A percentile compares a stretch with the other conserved stretches of the same genome.
Evolutionary conservation across 2,113 vertebrate genomes (phyloP).

Genomic region (Lontra canadensis): DNA sequence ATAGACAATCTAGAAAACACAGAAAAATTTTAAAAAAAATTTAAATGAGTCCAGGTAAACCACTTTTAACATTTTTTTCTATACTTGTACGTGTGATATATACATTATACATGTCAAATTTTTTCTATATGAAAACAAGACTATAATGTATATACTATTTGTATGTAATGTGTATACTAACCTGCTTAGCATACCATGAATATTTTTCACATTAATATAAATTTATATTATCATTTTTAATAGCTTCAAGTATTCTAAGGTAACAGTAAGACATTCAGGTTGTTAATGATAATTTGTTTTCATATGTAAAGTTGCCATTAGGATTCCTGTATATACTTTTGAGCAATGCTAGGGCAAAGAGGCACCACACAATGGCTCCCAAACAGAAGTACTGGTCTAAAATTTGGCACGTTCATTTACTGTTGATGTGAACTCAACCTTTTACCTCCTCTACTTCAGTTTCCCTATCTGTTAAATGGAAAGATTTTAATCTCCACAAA

Average conservation of each 20-base stretch:
- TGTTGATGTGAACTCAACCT: neutral
- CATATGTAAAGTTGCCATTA: neutral
- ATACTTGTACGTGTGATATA: neutral
- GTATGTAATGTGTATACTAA: neutral
- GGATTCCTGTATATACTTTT: neutral
- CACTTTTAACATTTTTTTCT: neutral
- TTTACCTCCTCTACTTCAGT: neutral
- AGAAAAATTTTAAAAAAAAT: neutral
- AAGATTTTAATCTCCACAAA: neutral
- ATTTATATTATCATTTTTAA: neutral
- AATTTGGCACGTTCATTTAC: neutral
- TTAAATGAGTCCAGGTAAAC: neutral
- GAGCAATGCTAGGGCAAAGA: neutral
- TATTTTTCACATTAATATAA: neutral
- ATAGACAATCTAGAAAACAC: conserved; percentile 24
- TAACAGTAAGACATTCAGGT: neutral
- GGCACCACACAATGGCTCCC: neutral
- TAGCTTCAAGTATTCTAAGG: neutral
- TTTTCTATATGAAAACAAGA: neutral
- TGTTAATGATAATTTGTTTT: neutral
- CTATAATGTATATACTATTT: neutral
- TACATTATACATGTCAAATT: neutral
- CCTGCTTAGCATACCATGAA: neutral
- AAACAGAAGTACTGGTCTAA: neutral
- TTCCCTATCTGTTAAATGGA: neutral